phyloP scores from a whole-genome alignment of 2,113 vertebrate species.

The Trichomycterus rosablanca region DNA sequence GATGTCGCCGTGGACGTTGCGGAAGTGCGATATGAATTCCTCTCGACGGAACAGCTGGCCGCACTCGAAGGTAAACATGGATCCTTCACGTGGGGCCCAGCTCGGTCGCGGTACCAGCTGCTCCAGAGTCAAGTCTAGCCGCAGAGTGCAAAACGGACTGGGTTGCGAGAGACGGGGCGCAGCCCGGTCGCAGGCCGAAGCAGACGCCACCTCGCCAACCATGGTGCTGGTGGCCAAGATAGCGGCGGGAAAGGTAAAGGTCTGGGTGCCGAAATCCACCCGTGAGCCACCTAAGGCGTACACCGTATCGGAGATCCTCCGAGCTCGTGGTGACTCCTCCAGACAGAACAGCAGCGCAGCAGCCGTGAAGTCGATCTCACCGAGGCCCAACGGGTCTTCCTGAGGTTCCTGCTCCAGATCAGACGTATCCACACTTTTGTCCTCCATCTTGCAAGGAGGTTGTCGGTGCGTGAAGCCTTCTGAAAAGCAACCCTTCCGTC shows the following conservation, averaged over 20 bases:
- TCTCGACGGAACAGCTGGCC: slow-evolving; percentile 93
- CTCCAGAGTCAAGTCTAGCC: slow-evolving; percentile 87
- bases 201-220: slow-evolving; percentile 95
- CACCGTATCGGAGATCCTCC: slow-evolving; percentile 88
- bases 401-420: slow-evolving; percentile 79
- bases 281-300: slow-evolving; percentile 74
- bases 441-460: slow-evolving; percentile 74
- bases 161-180: slow-evolving; percentile 92
- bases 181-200: slow-evolving; percentile 93
- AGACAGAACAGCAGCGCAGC: slow-evolving; percentile 91
- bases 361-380: slow-evolving; percentile 91
- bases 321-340: slow-evolving; percentile 87
- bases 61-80: slow-evolving; percentile 96
- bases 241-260: slow-evolving; percentile 91
- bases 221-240: slow-evolving; percentile 92
- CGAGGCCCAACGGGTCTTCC: slow-evolving; percentile 88
- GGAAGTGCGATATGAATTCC: slow-evolving; percentile 95
- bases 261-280: slow-evolving; percentile 91
- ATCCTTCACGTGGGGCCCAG: slow-evolving; percentile 81
- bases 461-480: slow-evolving; percentile 59
- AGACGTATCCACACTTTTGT: slow-evolving; percentile 91
- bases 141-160: slow-evolving; percentile 89
- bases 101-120: slow-evolving; percentile 64
- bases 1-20: slow-evolving; percentile 94
- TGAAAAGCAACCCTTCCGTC: slow-evolving; percentile 62